These are phyloP conservation scores for Pygoscelis antarcticus DNA, from an alignment of 2,113 vertebrate species.

Conservation along the genomic window DNA sequence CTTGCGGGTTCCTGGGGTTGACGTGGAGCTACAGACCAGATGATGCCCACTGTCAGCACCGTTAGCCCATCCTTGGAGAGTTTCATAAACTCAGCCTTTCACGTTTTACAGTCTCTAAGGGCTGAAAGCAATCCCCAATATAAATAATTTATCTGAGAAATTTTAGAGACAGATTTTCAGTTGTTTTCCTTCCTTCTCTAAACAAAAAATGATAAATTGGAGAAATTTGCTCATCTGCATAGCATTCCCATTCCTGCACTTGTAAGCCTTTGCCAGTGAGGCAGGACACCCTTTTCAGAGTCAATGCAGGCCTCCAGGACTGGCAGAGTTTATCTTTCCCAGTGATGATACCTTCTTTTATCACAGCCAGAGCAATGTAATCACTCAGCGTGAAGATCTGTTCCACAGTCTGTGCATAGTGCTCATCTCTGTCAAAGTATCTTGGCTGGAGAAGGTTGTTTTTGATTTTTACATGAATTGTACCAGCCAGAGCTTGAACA, in stretches of 20 bases:
- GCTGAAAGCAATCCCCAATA: background rate
- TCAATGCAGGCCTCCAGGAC: background rate
- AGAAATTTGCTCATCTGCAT: background rate
- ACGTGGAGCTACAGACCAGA: accelerated
- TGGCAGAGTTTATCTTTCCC: background rate
- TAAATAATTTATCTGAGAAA: background rate
- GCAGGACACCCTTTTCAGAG: background rate
- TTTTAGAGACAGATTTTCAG: background rate
- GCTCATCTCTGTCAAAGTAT: background rate
- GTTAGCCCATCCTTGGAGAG: accelerated
- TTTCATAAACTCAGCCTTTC: accelerated
- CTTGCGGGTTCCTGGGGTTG: background rate
- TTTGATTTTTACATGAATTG: background rate
- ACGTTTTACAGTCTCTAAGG: background rate
- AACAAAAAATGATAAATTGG: background rate
- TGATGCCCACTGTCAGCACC: no score
- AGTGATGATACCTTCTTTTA: background rate
- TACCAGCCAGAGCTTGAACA: background rate
- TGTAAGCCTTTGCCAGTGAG: accelerated
- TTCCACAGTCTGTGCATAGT: background rate
- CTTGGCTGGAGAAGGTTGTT: background rate
- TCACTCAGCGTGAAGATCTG: background rate
- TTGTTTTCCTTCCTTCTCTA: background rate
- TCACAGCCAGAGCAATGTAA: background rate
- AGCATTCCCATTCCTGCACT: accelerated